Evolutionary conservation across 2,113 vertebrate genomes (phyloP).

Genomic region (Rhynchomys soricoides): DNA sequence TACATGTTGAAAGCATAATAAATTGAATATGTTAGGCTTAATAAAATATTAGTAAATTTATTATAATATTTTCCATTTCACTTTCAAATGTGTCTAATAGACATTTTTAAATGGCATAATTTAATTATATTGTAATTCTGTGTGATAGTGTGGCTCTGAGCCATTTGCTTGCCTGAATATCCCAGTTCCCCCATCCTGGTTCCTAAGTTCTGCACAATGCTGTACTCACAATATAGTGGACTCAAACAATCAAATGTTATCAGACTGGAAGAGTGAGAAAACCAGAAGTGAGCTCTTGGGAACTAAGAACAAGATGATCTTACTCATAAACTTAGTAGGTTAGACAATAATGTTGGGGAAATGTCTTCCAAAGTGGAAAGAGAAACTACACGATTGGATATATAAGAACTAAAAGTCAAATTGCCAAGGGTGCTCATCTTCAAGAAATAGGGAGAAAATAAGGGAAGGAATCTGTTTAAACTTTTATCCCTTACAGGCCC

Average conservation of each 20-base stretch:
- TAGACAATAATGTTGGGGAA: not conserved
- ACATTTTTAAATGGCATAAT: not conserved
- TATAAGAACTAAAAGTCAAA: not conserved
- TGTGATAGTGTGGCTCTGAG: not conserved
- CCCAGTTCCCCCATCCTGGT: not conserved
- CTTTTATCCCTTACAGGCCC: too few species aligned
- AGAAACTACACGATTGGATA: not conserved
- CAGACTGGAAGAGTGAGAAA: not conserved
- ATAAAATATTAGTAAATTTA: not conserved
- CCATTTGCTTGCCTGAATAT: not conserved
- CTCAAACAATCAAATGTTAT: not conserved
- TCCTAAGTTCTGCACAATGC: not conserved
- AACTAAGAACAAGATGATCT: not conserved
- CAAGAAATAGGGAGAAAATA: not conserved
- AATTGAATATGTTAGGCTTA: not conserved
- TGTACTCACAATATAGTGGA: not conserved
- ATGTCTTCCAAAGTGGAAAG: not conserved
- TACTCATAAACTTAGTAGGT: not conserved
- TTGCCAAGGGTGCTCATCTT: not conserved
- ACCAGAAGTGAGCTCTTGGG: not conserved
- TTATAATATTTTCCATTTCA: not conserved
- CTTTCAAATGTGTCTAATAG: not conserved
- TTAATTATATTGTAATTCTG: not conserved
- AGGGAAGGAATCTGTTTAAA: not conserved
- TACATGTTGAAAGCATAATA: not conserved